These are phyloP conservation scores for Baronia brevicornis DNA, from an alignment of 2,888 invertebrate species.

Conservation along the genomic window DNA sequence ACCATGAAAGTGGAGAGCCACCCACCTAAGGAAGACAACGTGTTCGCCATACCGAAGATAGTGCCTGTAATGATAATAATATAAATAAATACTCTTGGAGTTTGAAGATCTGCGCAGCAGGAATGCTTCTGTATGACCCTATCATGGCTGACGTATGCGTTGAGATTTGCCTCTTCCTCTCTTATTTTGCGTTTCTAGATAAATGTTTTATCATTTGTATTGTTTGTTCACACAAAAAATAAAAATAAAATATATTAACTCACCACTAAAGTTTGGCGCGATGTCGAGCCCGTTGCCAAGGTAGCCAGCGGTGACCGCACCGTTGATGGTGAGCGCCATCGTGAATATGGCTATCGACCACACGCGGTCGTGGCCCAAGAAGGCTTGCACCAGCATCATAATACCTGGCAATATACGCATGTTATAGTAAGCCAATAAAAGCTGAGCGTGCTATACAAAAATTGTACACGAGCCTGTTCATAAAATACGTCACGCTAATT, in stretches of 20 bases:
- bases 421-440: no score
- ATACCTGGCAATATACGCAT: no score
- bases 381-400: slow-evolving; percentile 84
- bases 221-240: no score
- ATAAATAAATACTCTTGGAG: no score
- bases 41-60: slow-evolving; percentile 92
- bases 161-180: no score
- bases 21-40: slow-evolving; percentile 87
- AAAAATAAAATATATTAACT: slow-evolving; percentile 33
- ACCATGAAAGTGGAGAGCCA: slow-evolving; percentile 89
- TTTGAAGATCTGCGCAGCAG: neutral
- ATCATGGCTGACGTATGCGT: no score
- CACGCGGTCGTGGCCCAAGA: slow-evolving; percentile 80
- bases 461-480: no score
- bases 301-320: slow-evolving; percentile 90
- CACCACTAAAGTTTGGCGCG: slow-evolving; percentile 90
- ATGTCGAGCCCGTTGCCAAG: slow-evolving; percentile 90
- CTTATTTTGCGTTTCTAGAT: no score
- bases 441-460: no score
- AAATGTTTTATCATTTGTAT: no score
- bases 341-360: slow-evolving; percentile 88
- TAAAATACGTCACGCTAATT: no score
- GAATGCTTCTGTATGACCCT: no score
- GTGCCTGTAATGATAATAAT: slow-evolving; percentile 78
- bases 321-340: slow-evolving; percentile 86